Evolutionary conservation across 2,888 invertebrate species (phyloP), one percentile per base, ranked within the genome.

Genomic region (Apotomis capreana): DNA sequence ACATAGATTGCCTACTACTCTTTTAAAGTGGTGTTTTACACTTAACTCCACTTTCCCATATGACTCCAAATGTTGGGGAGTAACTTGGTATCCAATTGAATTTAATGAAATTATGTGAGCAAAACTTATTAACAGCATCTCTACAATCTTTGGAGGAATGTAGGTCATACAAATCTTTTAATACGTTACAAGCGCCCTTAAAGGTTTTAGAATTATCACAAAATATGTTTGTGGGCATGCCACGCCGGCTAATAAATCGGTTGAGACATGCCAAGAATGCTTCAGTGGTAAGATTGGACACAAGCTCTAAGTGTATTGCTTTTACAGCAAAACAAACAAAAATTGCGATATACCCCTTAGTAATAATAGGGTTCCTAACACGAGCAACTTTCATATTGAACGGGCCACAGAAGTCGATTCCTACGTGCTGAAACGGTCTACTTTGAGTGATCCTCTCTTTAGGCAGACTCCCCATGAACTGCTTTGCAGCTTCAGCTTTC

Each of bases 121-220:
- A n/a, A n/a, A n/a, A n/a, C n/a, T 40, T 40, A 40, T 40, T 40
- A 4, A 40, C 40, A 40, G 40, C 40, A 5, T 40, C 40, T 40
- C 40, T 40, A 40, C 40, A 40, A 40, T 40, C 40, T 40, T 40
- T 40, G 40, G 40, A 40, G 40, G 40, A 40, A 40, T 40, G 40
- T 4, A 52, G 52, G n/a, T 13, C n/a, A 52, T 52, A 13, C 52
- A 52, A n/a, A n/a, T n/a, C n/a, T 52, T 52, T 52, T n/a, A 52
- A 52, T 52, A 4, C n/a, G n/a, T 52, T 52, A n/a, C n/a, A 52
- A 52, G 52, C 52, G 4, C 52, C 52, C 58, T 72, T 75, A 58
- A 76, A 78, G 0, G 73, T 76, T 9, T 59, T 74, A 3, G 72
- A 75, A 60, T 78, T 76, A 46, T 78, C 78, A 61, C 75, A 78